Evolutionary conservation across 1,140 invertebrate species (phyloP), one percentile per base, ranked within the genome.

Genomic region (Leucophenga varia): DNA sequence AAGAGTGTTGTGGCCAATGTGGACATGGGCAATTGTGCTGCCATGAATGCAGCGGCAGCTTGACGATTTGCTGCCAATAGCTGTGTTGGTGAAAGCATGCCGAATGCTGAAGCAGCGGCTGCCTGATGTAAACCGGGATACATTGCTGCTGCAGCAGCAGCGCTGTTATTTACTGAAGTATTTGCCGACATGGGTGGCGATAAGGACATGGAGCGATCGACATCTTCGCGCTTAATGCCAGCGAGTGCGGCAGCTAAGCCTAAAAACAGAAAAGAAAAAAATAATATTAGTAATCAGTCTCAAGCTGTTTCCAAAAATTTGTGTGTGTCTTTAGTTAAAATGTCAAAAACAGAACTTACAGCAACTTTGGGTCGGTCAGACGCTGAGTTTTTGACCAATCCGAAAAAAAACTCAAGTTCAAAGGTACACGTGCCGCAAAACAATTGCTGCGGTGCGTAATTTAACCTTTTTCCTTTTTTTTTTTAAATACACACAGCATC

Each of bases 1-100:
- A 79, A 81, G 0, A 81, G 46, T 6, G 68, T 70, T 41, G 45
- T 69, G 30, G 71, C 71, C 51, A 71, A 22, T 17, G 64, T 64
- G 41, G 60, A 70, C 63, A 74, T 70, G 9, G 72, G 72, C 34
- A 75, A 52, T 44, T 72, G 70, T 1, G 70, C 37, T 14, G 52
- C 65, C 70, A 75, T 74, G 35, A 75, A 64, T 13, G 72, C 80
- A 5, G 81, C 54, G 0, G 78, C 77, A 5, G 78, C 77, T 36
- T 78, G 76, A 40, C 77, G 76, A 56, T 79, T 81, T 38, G 81
- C 80, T 18, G 81, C 80, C 19, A 83, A 35, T 3, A 83, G 52
- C 57, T 82, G 81, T 21, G 79, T 79, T 22, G 80, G 79, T 19
- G 71, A 74, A 1, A 79, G 49, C 75, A 80, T 78, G 22, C 77